Base-by-base conservation (phyloP, 2,113 vertebrate species). In the Fulmarus glacialis region DNA sequence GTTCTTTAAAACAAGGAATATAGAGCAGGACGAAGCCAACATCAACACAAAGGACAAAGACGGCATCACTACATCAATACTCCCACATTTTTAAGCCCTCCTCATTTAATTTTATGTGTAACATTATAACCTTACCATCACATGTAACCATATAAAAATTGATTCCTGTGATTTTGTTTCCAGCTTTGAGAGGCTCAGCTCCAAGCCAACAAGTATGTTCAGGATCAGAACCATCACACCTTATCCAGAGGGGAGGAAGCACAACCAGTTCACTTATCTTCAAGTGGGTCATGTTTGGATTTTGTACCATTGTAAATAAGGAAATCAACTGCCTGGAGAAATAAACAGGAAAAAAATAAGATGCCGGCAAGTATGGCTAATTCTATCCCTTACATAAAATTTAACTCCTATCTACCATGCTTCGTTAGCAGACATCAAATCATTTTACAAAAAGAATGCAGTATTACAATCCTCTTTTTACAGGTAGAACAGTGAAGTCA, bases 161-260 rank as follows among this genome's bases (percentile, higher is more conserved):
- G 67, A 99, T 89, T 6, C 98, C 99, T 34, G 97, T 97, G 52
- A 98, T 86, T 90, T 78, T 98, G 40, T 86, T 97, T 6, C 53
- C 97, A 63, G 88, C 71, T 86, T 89, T 97, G 87, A 99, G 79
- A 9, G 99, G 98, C 93, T 99, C 99, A 91, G 99, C 99, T 85
- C 99, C 99, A 18, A 99, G 90, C 99, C 99, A 99, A 68, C 93
- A 98, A 12, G 98, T 99, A 70, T 96, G 97, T 48, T 98, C 98
- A 40, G 98, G 98, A 81, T 99, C 99, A 12, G 98, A 98, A 85
- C 98, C 97, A 64, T 99, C 99, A 97, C 99, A 99, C 74, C 99
- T 98, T 45, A 99, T 97, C 99, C 99, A 99, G 12, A 99, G 94
- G 15, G 99, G 98, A 55, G 97, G 98, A 75, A 99, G 98, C 40